Evolutionary conservation across 2,113 vertebrate species (phyloP).

Genomic region (Emberiza fucata): DNA sequence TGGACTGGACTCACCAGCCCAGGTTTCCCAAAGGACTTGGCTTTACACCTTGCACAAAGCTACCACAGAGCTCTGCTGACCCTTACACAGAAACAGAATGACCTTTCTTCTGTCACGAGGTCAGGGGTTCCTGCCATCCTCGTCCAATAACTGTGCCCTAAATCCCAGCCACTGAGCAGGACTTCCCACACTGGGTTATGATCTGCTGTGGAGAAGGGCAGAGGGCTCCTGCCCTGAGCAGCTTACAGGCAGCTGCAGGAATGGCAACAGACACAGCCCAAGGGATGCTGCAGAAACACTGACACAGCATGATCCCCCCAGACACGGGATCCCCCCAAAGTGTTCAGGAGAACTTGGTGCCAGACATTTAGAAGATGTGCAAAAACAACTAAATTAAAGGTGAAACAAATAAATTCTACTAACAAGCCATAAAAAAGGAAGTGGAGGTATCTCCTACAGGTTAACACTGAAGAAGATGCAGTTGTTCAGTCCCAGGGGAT

Average conservation of each 20-base stretch:
- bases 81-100: background rate
- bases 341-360: background rate
- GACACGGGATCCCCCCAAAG: background rate
- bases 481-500: background rate
- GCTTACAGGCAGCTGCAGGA: background rate
- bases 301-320: background rate
- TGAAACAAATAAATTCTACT: background rate
- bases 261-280: background rate
- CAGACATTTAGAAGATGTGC: background rate
- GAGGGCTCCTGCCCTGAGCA: background rate
- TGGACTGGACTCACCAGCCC: background rate
- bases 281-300: background rate
- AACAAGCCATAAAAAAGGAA: background rate
- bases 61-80: background rate
- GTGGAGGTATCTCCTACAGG: background rate
- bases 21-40: background rate
- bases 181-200: accelerated
- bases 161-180: background rate
- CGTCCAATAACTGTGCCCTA: background rate
- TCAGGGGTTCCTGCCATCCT: background rate
- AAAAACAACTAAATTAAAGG: background rate
- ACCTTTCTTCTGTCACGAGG: background rate
- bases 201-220: background rate
- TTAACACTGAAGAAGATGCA: background rate
- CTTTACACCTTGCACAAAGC: background rate